Base-by-base conservation (phyloP, 2,888 invertebrate species). In the Platerodrilus igneus region DNA sequence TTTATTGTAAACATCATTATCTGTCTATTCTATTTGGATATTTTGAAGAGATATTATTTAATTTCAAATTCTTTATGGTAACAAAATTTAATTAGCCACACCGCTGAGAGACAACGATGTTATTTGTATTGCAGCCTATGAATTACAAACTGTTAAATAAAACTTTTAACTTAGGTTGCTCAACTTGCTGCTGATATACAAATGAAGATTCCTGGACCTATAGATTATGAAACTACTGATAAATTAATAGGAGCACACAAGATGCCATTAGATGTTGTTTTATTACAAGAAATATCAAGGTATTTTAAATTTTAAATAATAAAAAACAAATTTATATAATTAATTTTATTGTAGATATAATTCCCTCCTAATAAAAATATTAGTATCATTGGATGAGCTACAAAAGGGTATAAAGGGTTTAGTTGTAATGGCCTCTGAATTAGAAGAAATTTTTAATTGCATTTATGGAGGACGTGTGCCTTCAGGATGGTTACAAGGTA, bases 391-490 rank as follows among this genome's bases (percentile, higher is more conserved):
- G 36, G 65, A 67, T 6, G 83, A 87, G 45, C 68, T 93, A 10
- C 79, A 85, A 50, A 83, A 79, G 29, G 89, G 86, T 3, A 89
- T 92, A 46, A 79, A 83, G 59, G 92, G 92, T n/a, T 67, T 89
- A 44, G 83, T 90, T 11, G 82, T 92, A 27, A 91, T 93, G 90
- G 88, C 90, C 0, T 71, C 81, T 0, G 83, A 84, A 56, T 65
- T 92, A 40, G 92, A 93, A 62, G 81, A 81, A 29, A 84, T 89
- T 62, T 89, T 86, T 67, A 68, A 68, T 10, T 86, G 86, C 54
- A 83, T 92, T 33, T 82, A 76, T 56, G 87, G 88, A 53, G 90
- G 87, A 1, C 73, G 78, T 51, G 90, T 92, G 2, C 91, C 92
- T 0, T 56, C 63, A 0, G 71, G 74, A 16, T 88, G 87, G 87